Base-by-base conservation (phyloP, 2,888 invertebrate species). In the Ctena decussata region DNA sequence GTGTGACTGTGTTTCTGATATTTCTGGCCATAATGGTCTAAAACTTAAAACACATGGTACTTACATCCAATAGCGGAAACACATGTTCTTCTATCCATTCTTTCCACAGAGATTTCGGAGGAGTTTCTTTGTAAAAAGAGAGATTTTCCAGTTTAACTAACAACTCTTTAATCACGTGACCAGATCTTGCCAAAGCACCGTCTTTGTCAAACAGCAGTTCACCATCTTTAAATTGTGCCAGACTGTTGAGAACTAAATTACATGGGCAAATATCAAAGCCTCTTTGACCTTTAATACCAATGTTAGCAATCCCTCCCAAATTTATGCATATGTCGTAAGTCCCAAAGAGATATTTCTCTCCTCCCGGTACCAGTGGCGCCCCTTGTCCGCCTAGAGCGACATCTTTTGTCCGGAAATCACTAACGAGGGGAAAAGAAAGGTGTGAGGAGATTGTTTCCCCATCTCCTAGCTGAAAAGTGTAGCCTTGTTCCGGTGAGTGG, bases 331-430 rank as follows among this genome's bases (percentile, higher is more conserved):
- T 83, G 53, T 94, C 93, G 70, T 92, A 90, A 39, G 92, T 82
- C 27, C 87, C 79, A 80, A 94, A 95, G 32, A 95, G 89, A 74
- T 91, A 93, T 18, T 90, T 91, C 76, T 95, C 95, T 1, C 94
- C 95, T 21, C 91, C 90, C 0, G 94, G 93, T 6, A 94, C 94
- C 12, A 95, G 88, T 24, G 95, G 95, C 15, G 95, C 94, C 41
- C 95, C 95, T 84, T 95, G 93, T 15, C 95, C 95, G 8, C 95
- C 94, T 12, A 94, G 85, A 5, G 93, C 92, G 3, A 95, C 91
- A 85, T 95, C 95, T 83, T 94, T 94, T 39, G 89, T 89, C 44
- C 94, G 89, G 89, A 95, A 95, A 89, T 94, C 93, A 76, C 91
- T 92, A 12, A 95, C 93, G 73, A 93, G 89, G 18, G 93, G 92